Evolutionary conservation across 2,113 vertebrate genomes (phyloP), one percentile per base, ranked within the genome.

Genomic region (Stigmatopora argus): DNA sequence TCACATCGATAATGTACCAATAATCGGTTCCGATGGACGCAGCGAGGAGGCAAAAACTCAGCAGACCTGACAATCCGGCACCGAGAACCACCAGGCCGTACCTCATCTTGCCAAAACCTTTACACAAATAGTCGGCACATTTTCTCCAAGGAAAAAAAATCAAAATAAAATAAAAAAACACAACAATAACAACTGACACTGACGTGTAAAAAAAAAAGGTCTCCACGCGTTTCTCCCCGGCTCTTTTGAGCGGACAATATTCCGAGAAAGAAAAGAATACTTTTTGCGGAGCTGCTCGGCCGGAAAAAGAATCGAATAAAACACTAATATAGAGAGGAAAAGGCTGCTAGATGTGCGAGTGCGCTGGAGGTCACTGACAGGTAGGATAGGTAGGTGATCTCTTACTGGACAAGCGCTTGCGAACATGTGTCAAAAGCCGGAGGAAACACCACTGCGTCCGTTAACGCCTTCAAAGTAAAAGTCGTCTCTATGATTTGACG

Each of bases 1-100:
- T 87, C 79, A 90, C 91, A 71, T 92, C 87, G 75, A 92, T 90
- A 60, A 93, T 79, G 81, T 92, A 92, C 92, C 93, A 92, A 72
- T 91, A 91, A 77, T 93, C 91, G 58, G 88, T 92, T 65, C 87
- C 83, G 19, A 93, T 84, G 0, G 92, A 90, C 10, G 89, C 81
- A 0, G 86, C 89, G 64, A 92, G 88, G 64, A 92, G 82, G 35
- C 49, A 82, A 21, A 93, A 93, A 76, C 92, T 92, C 66, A 92
- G 80, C 71, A 90, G 64, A 57, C 89, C 89, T 0, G 82, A 74
- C n/a, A 90, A 73, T 12, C 89, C 91, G 44, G 92, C 90, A 26
- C 75, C 11, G 14, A 92, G 71, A 46, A 92, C 85, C 60, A 90
- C 86, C 15, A 66, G 2, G n/a, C 90, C 86, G 79, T 89, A 89